A percentile compares a stretch with the other conserved stretches of the same genome.
Conservation (phyloP, 2,888 invertebrate genomes). For the Hipparchia semele region DNA sequence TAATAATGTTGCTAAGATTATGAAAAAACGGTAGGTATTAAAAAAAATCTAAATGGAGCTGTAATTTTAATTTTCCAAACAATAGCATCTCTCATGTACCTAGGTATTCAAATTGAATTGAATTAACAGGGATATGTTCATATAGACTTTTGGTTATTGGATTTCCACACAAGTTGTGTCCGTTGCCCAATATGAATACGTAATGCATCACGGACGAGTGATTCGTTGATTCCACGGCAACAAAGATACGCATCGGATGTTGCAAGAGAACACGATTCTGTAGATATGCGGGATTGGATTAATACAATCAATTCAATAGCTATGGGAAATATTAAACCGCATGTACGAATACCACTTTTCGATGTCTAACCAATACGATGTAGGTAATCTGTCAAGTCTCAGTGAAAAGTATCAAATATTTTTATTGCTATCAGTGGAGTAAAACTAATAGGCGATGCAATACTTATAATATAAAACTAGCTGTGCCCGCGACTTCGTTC, state of each 20-base stretch:
- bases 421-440: too few species aligned
- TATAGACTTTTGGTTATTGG: conserved; percentile 27
- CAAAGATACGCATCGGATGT: conserved; percentile 76
- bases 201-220: conserved; percentile 70
- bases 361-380: too few species aligned
- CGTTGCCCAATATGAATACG: conserved; percentile 74
- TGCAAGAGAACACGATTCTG: conserved; percentile 59
- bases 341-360: not conserved
- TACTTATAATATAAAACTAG: too few species aligned
- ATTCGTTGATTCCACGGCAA: conserved; percentile 68
- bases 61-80: not conserved
- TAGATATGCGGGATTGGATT: conserved; percentile 42
- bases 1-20: too few species aligned
- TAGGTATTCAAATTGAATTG: conserved; percentile 14
- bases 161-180: conserved; percentile 65
- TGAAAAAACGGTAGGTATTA: too few species aligned
- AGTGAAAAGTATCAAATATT: too few species aligned
- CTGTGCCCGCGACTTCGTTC: too few species aligned
- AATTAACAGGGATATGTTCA: conserved; percentile 8
- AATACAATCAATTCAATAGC: conserved; percentile 34
- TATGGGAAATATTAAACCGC: conserved; percentile 18
- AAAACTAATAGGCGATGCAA: too few species aligned
- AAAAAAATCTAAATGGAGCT: not conserved
- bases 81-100: not conserved
- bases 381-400: too few species aligned